Base-by-base conservation (phyloP, 2,888 invertebrate species). In the Liposcelis brunnea region DNA sequence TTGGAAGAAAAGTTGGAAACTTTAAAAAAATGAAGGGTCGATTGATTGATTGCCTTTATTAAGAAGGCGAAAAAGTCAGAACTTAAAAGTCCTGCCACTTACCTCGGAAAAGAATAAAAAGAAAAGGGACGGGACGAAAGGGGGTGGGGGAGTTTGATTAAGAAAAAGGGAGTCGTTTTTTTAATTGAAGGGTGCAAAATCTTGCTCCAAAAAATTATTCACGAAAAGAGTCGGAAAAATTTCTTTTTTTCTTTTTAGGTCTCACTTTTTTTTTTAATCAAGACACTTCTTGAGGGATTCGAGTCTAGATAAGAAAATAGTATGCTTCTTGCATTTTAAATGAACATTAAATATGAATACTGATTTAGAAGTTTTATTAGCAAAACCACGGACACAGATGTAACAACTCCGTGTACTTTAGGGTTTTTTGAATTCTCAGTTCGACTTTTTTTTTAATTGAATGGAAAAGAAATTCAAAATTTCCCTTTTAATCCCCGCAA, bases 41-140 rank as follows among this genome's bases (percentile, higher is more conserved):
- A 40, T 40, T 40, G 40, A 40, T 40, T 40, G 40, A 40, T 40
- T 40, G 40, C 40, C 40, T 40, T 40, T 40, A 40, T 40, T 40
- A 40, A 40, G 40, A 40, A 40, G 16, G 16, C 40, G 15, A 19
- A 19, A 40, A 40, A 40, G 40, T 40, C 19, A 40, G 21, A 21
- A 40, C 21, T 40, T 40, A 40, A 40, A 40, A 40, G 16, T 40
- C 40, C 15, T n/a, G 40, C 19, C 40, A 40, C 40, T 40, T 40
- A 40, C 40, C 21, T 40, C 21, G 19, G 19, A 40, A 21, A 19
- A n/a, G 40, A 35, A 35, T 14, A 35, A 16, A 16, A 35, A 10
- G 10, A 35, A 10, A 10, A 35, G 26, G 8, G 26, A 26, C 4
- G 8, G 26, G 26, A 8, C 5, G 26, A 26, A 26, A 26, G 8